A percentile compares a stretch with the other conserved stretches of the same genome.
Conservation (phyloP, 1,140 invertebrate species). For the Leguminivora glycinivorella region DNA sequence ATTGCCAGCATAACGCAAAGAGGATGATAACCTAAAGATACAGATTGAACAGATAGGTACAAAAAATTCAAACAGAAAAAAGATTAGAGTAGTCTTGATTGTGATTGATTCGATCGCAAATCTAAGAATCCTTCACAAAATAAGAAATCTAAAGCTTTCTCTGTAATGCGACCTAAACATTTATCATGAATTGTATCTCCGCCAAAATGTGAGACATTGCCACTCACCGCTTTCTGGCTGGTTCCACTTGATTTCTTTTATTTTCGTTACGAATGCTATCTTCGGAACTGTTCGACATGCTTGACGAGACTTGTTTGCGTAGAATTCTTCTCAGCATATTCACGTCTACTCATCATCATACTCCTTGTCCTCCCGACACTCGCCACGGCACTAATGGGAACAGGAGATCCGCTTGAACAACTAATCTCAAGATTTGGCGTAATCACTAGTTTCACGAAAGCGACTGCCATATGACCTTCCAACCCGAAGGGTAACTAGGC, state of each 20-base stretch:
- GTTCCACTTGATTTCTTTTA: constrained; percentile 25
- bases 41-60: no score
- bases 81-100: not conserved
- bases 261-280: constrained; percentile 22
- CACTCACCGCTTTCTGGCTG: not conserved
- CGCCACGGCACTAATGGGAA: no score
- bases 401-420: no score
- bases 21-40: no score
- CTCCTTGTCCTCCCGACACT: no score
- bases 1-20: no score
- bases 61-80: not conserved
- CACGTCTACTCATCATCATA: no score
- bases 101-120: not conserved
- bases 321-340: no score
- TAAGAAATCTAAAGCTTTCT: constrained; percentile 1
- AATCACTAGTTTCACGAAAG: no score
- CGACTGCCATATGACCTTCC: no score
- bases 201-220: constrained; percentile 18
- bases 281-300: not conserved
- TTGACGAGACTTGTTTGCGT: not conserved
- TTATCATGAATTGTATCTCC: not conserved
- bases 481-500: no score
- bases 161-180: constrained; percentile 12
- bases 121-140: not conserved
- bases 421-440: no score